Percentiles rank a stretch among this genome's conserved stretches.
phyloP scores from a whole-genome alignment of 2,113 vertebrate genomes.

The Myrmecobius fasciatus region DNA sequence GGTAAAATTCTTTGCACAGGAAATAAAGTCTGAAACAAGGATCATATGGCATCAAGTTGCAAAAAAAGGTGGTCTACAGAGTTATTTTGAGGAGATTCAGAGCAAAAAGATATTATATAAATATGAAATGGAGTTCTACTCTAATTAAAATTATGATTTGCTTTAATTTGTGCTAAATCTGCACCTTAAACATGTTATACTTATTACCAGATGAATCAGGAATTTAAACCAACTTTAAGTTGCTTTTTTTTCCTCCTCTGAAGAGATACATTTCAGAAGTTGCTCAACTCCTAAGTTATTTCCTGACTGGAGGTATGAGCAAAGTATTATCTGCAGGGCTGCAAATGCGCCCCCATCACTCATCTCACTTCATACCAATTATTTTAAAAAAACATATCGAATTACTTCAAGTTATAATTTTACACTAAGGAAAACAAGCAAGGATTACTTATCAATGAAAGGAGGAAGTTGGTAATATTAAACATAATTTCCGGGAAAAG shows the following conservation, averaged over 20 bases:
- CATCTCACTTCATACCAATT: not conserved
- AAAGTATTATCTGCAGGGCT: accelerated
- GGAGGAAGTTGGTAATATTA: constrained; percentile 7
- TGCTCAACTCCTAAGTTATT: not conserved
- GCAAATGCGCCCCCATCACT: not conserved
- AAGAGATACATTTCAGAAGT: accelerated
- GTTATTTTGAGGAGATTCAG: not conserved
- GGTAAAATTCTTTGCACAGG: too few relatives aligned
- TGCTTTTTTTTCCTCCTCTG: not conserved
- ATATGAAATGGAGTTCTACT: not conserved
- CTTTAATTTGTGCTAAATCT: constrained; percentile 28
- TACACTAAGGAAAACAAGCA: constrained; percentile 11
- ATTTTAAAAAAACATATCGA: not conserved
- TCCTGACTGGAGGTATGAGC: accelerated
- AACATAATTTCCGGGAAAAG: not conserved
- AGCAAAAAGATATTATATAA: not conserved
- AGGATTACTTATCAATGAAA: constrained; percentile 25
- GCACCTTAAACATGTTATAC: not conserved
- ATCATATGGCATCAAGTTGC: accelerated
- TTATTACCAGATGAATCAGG: not conserved
- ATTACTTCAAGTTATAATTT: not conserved
- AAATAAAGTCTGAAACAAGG: not conserved
- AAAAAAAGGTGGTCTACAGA: not conserved
- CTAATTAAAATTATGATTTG: not conserved
- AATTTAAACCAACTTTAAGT: not conserved